A percentile compares a stretch with the other conserved stretches of the same genome.
phyloP scores from a whole-genome alignment of 2,888 invertebrate genomes.

The Ichneumoninae sp. region DNA sequence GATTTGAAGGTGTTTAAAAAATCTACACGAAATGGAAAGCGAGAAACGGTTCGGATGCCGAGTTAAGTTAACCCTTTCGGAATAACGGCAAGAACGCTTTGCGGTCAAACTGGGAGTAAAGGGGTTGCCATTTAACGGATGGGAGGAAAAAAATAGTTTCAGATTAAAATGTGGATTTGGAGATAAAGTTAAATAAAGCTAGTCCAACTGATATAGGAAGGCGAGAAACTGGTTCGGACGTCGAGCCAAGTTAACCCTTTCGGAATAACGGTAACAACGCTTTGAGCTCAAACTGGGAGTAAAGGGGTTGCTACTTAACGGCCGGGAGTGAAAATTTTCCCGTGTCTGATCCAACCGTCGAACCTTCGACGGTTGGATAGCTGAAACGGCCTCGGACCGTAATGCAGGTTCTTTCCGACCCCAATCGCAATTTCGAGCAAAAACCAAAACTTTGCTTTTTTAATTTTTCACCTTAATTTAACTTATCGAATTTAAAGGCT shows the following conservation, averaged over 20 bases:
- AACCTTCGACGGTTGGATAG: neutral
- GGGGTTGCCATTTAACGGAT: neutral
- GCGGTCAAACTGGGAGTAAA: neutral
- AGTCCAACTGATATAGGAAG: neutral
- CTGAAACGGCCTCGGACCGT: neutral
- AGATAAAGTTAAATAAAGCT: neutral
- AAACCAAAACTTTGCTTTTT: neutral
- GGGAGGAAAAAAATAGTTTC: too few species aligned
- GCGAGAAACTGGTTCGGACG: neutral
- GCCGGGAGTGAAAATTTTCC: neutral
- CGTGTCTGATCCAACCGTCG: neutral
- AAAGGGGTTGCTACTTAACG: neutral
- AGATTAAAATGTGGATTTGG: neutral
- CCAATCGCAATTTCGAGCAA: neutral
- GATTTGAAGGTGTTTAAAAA: neutral
- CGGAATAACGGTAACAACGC: neutral
- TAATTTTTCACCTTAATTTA: neutral
- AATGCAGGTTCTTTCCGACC: neutral
- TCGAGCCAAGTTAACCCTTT: neutral
- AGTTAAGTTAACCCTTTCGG: neutral
- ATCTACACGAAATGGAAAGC: neutral
- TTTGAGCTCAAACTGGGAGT: neutral
- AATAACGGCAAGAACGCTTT: neutral
- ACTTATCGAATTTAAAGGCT: neutral
- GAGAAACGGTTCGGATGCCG: neutral